These are phyloP conservation scores for Poeciliopsis paucimaculata DNA, from an alignment of 2,797 vertebrate species.

Conservation along the genomic window DNA sequence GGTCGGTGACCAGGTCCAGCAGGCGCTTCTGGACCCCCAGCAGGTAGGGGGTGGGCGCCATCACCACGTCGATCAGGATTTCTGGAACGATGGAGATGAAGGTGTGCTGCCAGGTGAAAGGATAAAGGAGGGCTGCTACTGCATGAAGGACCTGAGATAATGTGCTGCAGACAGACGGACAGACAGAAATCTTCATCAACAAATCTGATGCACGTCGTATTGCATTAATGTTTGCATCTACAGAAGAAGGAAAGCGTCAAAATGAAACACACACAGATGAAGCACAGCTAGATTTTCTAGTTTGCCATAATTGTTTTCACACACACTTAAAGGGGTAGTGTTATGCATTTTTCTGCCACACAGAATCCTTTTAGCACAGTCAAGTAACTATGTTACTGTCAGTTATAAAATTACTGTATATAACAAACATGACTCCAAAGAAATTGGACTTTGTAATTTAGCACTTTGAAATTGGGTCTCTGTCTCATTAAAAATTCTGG, in stretches of 20 bases:
- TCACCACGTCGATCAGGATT: conserved; percentile 91
- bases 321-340: too few relatives aligned
- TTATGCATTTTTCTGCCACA: too few relatives aligned
- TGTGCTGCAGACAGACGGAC: conserved; percentile 77
- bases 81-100: conserved; percentile 93
- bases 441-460: too few relatives aligned
- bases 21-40: conserved; percentile 90
- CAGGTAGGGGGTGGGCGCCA: conserved; percentile 95
- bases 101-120: conserved; percentile 97
- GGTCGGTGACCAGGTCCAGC: conserved; percentile 82
- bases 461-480: too few relatives aligned
- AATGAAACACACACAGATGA: neutral
- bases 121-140: conserved; percentile 91
- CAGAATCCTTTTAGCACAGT: too few relatives aligned
- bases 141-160: conserved; percentile 94
- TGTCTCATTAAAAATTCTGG: too few relatives aligned
- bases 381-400: too few relatives aligned
- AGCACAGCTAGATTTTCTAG: neutral
- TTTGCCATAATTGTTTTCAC: neutral
- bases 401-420: too few relatives aligned
- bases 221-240: neutral
- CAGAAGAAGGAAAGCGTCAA: neutral
- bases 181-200: neutral
- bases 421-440: too few relatives aligned
- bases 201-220: neutral